A percentile compares a stretch with the other conserved stretches of the same genome.
phyloP scores from a whole-genome alignment of 2,113 vertebrate genomes.

The Psittacara wagleri region DNA sequence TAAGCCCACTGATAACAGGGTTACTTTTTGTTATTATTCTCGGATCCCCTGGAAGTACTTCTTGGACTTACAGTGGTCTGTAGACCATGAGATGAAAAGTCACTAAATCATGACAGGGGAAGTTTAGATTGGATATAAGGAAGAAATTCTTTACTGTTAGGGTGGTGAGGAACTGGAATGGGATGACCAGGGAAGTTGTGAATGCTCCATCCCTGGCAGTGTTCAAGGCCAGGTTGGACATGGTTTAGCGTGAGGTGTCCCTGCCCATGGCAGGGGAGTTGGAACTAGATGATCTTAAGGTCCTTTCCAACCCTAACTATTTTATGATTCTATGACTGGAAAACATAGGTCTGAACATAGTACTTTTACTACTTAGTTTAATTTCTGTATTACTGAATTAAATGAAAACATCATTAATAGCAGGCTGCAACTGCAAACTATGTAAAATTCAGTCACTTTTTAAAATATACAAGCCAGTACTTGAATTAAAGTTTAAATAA shows the following conservation, averaged over 20 bases:
- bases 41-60: background rate
- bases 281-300: too few species aligned
- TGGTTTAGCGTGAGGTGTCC: too few species aligned
- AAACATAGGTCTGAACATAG: background rate
- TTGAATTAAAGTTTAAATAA: background rate
- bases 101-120: background rate
- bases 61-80: background rate
- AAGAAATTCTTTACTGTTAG: too few species aligned
- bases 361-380: background rate
- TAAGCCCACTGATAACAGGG: background rate
- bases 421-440: background rate
- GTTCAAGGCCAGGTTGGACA: too few species aligned
- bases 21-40: background rate
- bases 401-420: background rate
- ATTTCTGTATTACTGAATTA: background rate
- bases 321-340: background rate
- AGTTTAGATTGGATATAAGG: too few species aligned
- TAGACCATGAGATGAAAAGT: background rate
- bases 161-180: too few species aligned
- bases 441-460: background rate
- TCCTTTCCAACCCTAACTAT: too few species aligned
- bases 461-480: background rate
- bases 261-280: too few species aligned
- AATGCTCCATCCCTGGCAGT: too few species aligned
- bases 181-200: too few species aligned